Conservation (phyloP, 2,797 vertebrate species). For the Limnodromus scolopaceus region DNA sequence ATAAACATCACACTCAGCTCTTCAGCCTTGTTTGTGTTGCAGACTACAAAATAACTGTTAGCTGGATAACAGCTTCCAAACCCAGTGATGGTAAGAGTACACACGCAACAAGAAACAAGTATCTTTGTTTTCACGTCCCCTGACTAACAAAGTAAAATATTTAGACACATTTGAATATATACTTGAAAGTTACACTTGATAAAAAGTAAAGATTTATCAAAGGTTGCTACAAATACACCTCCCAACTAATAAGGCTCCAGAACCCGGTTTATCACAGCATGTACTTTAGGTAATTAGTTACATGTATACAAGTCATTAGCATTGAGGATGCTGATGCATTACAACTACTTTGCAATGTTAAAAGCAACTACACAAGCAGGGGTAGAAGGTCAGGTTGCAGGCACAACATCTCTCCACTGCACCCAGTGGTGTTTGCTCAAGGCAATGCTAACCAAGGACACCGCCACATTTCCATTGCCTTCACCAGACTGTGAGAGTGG, state of each 20-base stretch:
- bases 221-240: neutral
- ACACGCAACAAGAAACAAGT: neutral
- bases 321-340: neutral
- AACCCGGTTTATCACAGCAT: neutral
- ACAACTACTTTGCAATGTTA: neutral
- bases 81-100: neutral
- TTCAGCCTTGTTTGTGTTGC: neutral
- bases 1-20: neutral
- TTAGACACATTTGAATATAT: neutral
- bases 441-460: neutral
- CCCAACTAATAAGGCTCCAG: fast-evolving
- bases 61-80: neutral
- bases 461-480: neutral
- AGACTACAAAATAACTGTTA: neutral
- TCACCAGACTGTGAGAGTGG: neutral
- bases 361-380: neutral
- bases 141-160: neutral
- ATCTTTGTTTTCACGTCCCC: neutral
- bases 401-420: neutral
- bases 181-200: neutral
- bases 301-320: fast-evolving
- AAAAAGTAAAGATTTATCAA: neutral
- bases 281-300: neutral
- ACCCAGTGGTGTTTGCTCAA: neutral
- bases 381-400: neutral